Base-by-base conservation (phyloP, 2,888 invertebrate genomes). In the Lordiphosa andalusiaca region DNA sequence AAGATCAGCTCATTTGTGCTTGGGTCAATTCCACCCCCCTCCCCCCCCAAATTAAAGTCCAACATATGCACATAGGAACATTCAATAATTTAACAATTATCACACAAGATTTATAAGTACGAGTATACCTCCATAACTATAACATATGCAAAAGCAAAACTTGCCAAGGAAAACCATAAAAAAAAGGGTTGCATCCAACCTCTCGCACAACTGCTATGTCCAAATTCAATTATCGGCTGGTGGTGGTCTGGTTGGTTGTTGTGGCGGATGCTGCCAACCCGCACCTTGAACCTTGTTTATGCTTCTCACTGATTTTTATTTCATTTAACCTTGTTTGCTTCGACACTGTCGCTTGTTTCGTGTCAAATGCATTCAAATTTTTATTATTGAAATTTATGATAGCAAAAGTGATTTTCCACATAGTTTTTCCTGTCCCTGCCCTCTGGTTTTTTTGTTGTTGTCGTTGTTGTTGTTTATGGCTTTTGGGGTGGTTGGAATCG, bases 371-470 rank as follows among this genome's bases (percentile, higher is more conserved):
- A 81, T 81, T 81, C 80, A 81, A 81, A 81, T 81, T 81, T 84
- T 83, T 84, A 84, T 83, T 81, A 81, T 84, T 84, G 73, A 81
- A 81, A 81, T 81, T 81, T 81, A 81, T 84, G 80, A 73, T 73
- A 63, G 40, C 83, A 81, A 84, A 84, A 83, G 85, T 83, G 76
- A 81, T 81, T 84, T 78, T 84, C 85, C 73, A 71, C 85, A 72
- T 74, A 65, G 72, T 74, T 80, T 80, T 74, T 66, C 69, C 69
- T 48, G 30, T 9, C 30, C 30, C 38, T 35, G 56, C 55, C 55
- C 50, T 42, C 49, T 36, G 13, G 47, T 35, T 40, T 62, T 52
- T 60, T 56, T 62, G n/a, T n/a, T n/a, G n/a, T n/a, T n/a, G n/a
- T n/a, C n/a, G n/a, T n/a, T 60, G 54, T 41, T 41, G 47, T 64